phyloP scores from a whole-genome alignment of 30 jellyfish, hydroid and myxozoan genomes.

The Hydractinia echinata region DNA sequence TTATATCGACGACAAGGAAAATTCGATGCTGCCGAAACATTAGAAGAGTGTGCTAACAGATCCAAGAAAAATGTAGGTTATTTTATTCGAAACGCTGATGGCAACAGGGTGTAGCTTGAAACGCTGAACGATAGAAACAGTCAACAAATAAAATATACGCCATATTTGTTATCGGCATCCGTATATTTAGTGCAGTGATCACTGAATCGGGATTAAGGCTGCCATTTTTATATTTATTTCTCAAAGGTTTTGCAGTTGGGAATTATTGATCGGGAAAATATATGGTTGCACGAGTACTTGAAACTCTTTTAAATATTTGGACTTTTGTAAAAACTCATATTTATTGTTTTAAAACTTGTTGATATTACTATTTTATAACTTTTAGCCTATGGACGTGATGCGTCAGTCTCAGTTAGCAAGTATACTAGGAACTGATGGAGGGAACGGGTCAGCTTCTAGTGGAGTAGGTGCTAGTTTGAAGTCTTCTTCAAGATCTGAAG shows the following conservation, averaged over 20 bases:
- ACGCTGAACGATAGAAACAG: no score
- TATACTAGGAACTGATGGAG: conserved; percentile 67
- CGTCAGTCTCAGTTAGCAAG: conserved; percentile 91
- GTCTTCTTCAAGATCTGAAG: conserved; percentile 14
- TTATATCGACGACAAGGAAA: conserved; percentile 91
- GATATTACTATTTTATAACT: not conserved
- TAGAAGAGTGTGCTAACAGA: conserved; percentile 89
- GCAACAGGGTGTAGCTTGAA: not conserved
- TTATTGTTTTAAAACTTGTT: no score
- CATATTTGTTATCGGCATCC: no score
- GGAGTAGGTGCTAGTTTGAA: not conserved
- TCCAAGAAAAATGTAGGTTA: conserved; percentile 75
- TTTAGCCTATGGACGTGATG: conserved; percentile 75
- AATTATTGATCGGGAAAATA: no score
- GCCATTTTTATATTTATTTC: no score
- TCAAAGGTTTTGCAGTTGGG: no score
- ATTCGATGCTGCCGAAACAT: conserved; percentile 93
- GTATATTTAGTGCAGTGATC: no score
- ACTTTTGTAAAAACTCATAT: no score
- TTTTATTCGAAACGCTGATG: not conserved
- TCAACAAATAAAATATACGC: no score
- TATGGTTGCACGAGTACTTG: no score
- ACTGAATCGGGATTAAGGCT: no score
- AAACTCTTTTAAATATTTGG: no score
- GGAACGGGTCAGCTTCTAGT: not conserved